A percentile compares a stretch with the other conserved stretches of the same genome.
These are phyloP conservation scores for Terrapene triunguis DNA, from an alignment of 2,113 vertebrate genomes.

Conservation along the genomic window DNA sequence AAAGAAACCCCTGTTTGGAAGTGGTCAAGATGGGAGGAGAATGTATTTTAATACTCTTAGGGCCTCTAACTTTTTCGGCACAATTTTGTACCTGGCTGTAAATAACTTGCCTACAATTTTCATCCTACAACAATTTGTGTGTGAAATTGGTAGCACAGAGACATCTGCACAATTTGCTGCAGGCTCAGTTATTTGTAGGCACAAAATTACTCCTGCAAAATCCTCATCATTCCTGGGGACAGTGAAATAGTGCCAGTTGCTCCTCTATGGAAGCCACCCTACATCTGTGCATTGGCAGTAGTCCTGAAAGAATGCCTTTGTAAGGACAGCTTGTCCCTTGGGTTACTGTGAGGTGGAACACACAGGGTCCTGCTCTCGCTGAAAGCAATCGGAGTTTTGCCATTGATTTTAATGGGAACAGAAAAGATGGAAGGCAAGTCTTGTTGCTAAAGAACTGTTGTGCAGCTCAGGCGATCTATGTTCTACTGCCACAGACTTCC, in stretches of 20 bases:
- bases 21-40: background rate
- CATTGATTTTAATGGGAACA: background rate
- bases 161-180: background rate
- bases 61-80: background rate
- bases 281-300: background rate
- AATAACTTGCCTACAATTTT: background rate
- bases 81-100: background rate
- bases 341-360: background rate
- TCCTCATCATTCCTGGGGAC: background rate
- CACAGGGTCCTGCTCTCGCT: background rate
- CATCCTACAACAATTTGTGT: background rate
- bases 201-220: background rate
- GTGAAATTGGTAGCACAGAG: fast-evolving
- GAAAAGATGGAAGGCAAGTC: background rate
- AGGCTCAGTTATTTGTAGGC: background rate
- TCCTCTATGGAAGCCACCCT: background rate
- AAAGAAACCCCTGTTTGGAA: background rate
- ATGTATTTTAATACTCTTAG: background rate
- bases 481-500: background rate
- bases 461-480: background rate
- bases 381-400: background rate
- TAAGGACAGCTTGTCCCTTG: background rate
- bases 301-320: slow-evolving; percentile 6
- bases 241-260: background rate
- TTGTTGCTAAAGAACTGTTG: background rate